phyloP scores from a whole-genome alignment of 1,140 invertebrate species.

The Panulirus ornatus region DNA sequence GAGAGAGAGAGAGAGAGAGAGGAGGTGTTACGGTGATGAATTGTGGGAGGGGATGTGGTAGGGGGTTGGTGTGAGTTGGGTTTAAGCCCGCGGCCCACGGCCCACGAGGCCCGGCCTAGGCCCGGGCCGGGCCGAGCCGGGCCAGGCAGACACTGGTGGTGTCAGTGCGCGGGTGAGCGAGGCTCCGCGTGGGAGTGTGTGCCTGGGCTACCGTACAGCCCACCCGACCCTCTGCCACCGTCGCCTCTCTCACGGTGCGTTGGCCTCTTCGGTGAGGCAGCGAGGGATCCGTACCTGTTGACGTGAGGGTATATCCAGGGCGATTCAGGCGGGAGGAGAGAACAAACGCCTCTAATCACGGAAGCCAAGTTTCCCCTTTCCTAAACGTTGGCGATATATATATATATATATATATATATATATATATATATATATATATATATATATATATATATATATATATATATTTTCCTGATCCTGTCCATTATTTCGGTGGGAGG shows the following conservation, averaged over 20 bases:
- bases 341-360: too few species aligned
- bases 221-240: neutral
- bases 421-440: constrained; percentile 21
- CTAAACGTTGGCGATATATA: neutral
- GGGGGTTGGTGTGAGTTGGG: too few species aligned
- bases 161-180: constrained; percentile 1
- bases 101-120: too few species aligned
- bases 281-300: too few species aligned
- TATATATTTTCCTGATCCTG: too few species aligned
- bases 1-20: too few species aligned
- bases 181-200: neutral
- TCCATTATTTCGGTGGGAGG: too few species aligned
- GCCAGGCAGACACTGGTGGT: neutral
- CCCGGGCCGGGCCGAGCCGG: neutral
- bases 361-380: neutral
- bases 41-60: too few species aligned
- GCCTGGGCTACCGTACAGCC: neutral
- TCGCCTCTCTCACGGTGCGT: neutral
- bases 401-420: constrained; percentile 31
- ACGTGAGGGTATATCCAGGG: neutral
- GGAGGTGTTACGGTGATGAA: too few species aligned
- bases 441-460: too few species aligned
- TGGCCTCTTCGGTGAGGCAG: too few species aligned
- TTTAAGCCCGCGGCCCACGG: too few species aligned
- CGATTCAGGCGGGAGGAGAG: neutral